Evolutionary conservation across 2,113 vertebrate species (phyloP), one percentile per base, ranked within the genome.

Genomic region (Arothron firmamentum): DNA sequence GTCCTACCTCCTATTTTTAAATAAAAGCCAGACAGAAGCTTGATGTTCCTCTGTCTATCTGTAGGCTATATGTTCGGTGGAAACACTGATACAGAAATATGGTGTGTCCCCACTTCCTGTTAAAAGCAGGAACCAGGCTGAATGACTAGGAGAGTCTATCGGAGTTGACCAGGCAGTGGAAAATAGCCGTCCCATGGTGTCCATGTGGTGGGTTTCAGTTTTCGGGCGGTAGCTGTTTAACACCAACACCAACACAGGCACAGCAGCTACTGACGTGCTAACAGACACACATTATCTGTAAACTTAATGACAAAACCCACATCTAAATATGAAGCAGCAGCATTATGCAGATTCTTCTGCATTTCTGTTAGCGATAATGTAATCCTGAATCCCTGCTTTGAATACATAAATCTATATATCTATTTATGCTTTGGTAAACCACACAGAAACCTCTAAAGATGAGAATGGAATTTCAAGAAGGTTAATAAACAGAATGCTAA

Each of bases 91-190:
- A 21, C 52, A 42, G 45, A 21, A 12, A 45, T 52, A 67, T 43
- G 28, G 56, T 31, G 11, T 2, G 38, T 17, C 52, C 69, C 68
- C 59, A 76, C 67, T 84, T 84, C 73, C 79, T 72, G 62, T 83
- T 68, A 54, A 16, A 56, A 3, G 19, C 42, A 48, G 16, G 28
- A 59, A 11, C 66, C 57, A 58, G 77, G 9, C 1, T 2, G 6
- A 48, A 17, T 62, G 17, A 16, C 54, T 2, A 19, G 46, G 53
- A 52, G 55, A 51, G 11, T 59, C 34, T 56, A 59, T 53, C 28
- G 77, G 67, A 53, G 49, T 46, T 23, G 56, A 62, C 7, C 28
- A 19, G 19, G 9, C 15, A 47, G 25, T 31, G n/a, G 64, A 59
- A 11, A 34, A 43, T 12, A 38, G 34, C 1, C 3, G 54, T 16